These are phyloP conservation scores for Rhyacichthys aspro DNA, from an alignment of 2,797 vertebrate genomes.

Conservation along the genomic window DNA sequence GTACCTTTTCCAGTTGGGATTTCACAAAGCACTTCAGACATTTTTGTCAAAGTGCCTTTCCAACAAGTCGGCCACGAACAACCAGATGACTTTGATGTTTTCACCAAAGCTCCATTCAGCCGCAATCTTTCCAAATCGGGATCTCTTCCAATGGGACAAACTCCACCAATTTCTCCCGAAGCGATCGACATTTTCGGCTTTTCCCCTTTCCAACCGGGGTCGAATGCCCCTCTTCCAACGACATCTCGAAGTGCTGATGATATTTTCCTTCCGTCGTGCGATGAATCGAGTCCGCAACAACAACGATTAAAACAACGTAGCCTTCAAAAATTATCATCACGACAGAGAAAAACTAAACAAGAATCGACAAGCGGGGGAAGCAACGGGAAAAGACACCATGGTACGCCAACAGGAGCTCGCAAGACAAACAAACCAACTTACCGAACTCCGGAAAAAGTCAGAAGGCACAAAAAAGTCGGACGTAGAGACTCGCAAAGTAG, in stretches of 20 bases:
- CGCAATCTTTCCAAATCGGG: conserved; percentile 82
- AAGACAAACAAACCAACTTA: conserved; percentile 87
- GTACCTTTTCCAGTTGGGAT: conserved; percentile 84
- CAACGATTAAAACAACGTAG: conserved; percentile 90
- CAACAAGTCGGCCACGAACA: conserved; percentile 72
- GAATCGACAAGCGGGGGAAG: conserved; percentile 78
- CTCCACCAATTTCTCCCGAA: conserved; percentile 76
- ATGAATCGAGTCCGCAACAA: conserved; percentile 86
- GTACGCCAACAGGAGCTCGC: conserved; percentile 86
- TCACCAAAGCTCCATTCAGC: conserved; percentile 94
- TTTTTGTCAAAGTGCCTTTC: conserved; percentile 78
- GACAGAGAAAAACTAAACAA: conserved; percentile 90
- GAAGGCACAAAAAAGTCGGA: conserved; percentile 88
- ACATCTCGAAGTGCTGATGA: conserved; percentile 83
- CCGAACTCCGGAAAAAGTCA: conserved; percentile 90
- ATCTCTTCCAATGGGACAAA: conserved; percentile 63
- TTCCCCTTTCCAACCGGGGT: conserved; percentile 86
- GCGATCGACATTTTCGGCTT: conserved; percentile 90
- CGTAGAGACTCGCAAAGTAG: conserved; percentile 96
- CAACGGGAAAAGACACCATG: conserved; percentile 91
- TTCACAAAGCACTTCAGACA: conserved; percentile 52
- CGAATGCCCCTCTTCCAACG: conserved; percentile 48
- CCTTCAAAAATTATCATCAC: conserved; percentile 89
- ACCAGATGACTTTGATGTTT: conserved; percentile 89
- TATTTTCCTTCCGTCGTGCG: conserved; percentile 83